Percentiles rank a stretch among this genome's conserved stretches.
Evolutionary conservation across 2,888 invertebrate genomes (phyloP).

Genomic region (Pterobdella sp.): DNA sequence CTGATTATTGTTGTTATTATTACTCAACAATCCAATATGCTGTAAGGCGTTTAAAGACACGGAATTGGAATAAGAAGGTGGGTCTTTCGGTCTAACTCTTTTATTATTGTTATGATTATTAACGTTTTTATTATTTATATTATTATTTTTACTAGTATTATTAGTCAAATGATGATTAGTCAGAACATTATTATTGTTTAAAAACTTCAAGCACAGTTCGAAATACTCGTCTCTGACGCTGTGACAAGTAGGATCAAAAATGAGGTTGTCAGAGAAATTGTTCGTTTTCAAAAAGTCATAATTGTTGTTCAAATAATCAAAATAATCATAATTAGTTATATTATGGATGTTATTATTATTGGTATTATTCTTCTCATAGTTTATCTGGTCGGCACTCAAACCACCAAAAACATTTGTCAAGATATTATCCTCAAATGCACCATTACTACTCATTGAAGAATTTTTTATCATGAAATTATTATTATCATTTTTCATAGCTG

Average conservation of each 20-base stretch:
- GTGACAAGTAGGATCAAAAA: too few species aligned
- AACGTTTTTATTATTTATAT: neutral
- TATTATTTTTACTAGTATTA: too few species aligned
- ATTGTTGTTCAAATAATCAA: too few species aligned
- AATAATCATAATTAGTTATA: neutral
- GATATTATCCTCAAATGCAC: neutral
- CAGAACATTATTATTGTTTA: too few species aligned
- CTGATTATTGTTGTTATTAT: slow-evolving; percentile 1
- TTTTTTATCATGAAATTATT: too few species aligned
- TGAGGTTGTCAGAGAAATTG: too few species aligned
- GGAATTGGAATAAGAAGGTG: slow-evolving; percentile 8
- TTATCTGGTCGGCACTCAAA: neutral
- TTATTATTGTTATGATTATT: neutral
- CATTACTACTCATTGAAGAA: too few species aligned
- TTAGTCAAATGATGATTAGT: too few species aligned
- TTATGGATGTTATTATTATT: neutral
- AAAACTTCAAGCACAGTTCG: too few species aligned
- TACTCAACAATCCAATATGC: neutral
- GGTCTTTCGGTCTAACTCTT: neutral
- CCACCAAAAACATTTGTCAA: neutral
- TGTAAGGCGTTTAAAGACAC: neutral
- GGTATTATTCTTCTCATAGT: neutral
- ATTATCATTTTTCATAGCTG: too few species aligned
- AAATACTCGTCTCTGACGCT: too few species aligned
- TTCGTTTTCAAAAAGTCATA: too few species aligned